Conservation (phyloP, 1,140 invertebrate genomes). For the Drosophila insularis region DNA sequence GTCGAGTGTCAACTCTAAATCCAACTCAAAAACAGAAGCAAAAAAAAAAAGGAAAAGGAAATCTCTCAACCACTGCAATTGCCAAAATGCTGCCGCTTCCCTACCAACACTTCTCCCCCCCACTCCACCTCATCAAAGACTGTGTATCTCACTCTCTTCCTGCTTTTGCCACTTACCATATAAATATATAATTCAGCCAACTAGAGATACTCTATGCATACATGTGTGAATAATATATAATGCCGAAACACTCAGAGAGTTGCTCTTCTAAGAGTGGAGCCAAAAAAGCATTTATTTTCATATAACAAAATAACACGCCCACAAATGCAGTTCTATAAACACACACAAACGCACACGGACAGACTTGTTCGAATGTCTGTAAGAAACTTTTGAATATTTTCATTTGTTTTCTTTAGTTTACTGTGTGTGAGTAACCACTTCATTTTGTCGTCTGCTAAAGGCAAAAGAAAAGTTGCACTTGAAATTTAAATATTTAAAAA, state of each 20-base stretch:
- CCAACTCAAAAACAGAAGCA: not conserved
- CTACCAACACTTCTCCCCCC: not conserved
- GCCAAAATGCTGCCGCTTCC: not conserved
- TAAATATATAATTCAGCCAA: constrained; percentile 9
- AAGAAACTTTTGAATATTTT: constrained; percentile 47
- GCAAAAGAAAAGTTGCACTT: constrained; percentile 43
- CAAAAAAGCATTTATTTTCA: constrained; percentile 4
- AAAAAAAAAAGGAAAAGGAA: not conserved
- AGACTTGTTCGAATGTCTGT: constrained; percentile 15
- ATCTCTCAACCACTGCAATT: constrained; percentile 4
- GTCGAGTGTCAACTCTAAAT: not conserved
- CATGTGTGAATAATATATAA: constrained; percentile 5
- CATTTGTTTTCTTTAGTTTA: constrained; percentile 24
- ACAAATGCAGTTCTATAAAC: constrained; percentile 1
- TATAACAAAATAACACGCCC: constrained; percentile 8
- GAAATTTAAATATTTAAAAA: constrained; percentile 42
- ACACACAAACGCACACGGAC: constrained; percentile 10
- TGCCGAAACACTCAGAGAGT: not conserved
- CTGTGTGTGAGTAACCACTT: not conserved
- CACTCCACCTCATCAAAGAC: not conserved
- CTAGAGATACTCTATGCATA: constrained; percentile 4
- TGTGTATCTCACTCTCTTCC: not conserved
- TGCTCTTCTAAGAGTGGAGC: not conserved
- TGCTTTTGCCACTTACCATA: constrained; percentile 2
- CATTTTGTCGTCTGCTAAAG: constrained; percentile 14